These are phyloP conservation scores for Lycaena phlaeas DNA, from an alignment of 2,888 invertebrate species.

Conservation along the genomic window DNA sequence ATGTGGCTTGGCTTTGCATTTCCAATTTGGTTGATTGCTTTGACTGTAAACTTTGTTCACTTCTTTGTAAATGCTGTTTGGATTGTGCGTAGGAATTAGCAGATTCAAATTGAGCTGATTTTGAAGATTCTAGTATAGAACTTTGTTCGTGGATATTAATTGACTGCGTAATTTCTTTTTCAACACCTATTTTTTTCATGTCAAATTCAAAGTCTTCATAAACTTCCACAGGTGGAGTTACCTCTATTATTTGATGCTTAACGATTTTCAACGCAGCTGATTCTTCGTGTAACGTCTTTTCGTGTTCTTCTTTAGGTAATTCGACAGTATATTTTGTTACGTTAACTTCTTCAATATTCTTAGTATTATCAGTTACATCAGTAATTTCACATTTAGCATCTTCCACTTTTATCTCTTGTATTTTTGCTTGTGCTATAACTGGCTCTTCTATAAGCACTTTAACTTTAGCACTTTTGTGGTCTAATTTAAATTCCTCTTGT, in stretches of 20 bases:
- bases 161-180: constrained; percentile 16
- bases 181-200: constrained; percentile 15
- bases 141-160: constrained; percentile 7
- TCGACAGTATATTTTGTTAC: constrained; percentile 18
- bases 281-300: constrained; percentile 23
- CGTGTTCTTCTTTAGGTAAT: constrained; percentile 17
- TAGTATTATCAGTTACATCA: constrained; percentile 16
- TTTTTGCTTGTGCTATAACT: constrained; percentile 1
- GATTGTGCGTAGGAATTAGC: not conserved
- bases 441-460: constrained; percentile 8
- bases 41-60: not conserved
- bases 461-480: constrained; percentile 7
- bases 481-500: too few species aligned
- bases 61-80: not conserved
- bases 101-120: not conserved
- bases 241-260: constrained; percentile 22
- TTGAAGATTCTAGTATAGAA: not conserved
- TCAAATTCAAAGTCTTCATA: constrained; percentile 17
- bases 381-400: constrained; percentile 16
- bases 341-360: constrained; percentile 18
- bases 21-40: not conserved
- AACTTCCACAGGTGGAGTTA: constrained; percentile 11
- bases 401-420: constrained; percentile 9
- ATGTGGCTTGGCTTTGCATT: not conserved
- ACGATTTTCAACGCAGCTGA: constrained; percentile 30